Conservation (phyloP, 2,113 vertebrate genomes). For the Takifugu bimaculatus region DNA sequence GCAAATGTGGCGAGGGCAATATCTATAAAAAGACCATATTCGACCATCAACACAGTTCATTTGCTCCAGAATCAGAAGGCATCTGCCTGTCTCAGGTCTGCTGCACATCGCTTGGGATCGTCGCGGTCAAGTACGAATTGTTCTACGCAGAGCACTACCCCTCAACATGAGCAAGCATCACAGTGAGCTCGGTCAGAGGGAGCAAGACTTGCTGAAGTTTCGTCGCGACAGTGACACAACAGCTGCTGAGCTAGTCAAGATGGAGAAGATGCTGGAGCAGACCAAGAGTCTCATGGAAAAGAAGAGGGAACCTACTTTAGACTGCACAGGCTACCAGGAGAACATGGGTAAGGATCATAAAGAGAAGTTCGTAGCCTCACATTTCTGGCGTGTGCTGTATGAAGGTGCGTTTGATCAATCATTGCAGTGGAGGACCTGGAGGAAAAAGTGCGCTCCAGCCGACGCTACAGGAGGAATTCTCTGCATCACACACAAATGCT, state of each 20-base stretch:
- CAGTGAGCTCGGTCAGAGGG: slow-evolving; percentile 74
- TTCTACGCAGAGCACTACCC: slow-evolving; percentile 51
- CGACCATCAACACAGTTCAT: slow-evolving; percentile 12
- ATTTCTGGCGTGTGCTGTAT: not conserved
- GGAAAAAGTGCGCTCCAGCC: slow-evolving; percentile 82
- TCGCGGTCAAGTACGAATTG: no score
- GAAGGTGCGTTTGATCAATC: not conserved
- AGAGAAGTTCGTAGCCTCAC: not conserved
- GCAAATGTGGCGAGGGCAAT: slow-evolving; percentile 31
- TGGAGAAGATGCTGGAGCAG: slow-evolving; percentile 84
- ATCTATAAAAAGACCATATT: slow-evolving; percentile 57
- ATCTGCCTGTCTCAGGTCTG: slow-evolving; percentile 9
- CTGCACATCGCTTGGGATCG: no score
- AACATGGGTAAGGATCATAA: slow-evolving; percentile 66
- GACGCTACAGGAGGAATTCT: slow-evolving; percentile 78
- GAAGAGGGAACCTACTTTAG: slow-evolving; percentile 75
- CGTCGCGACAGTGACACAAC: slow-evolving; percentile 81
- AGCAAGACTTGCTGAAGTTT: slow-evolving; percentile 75
- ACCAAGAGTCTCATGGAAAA: slow-evolving; percentile 81
- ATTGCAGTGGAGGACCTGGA: slow-evolving; percentile 82
- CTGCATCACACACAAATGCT: slow-evolving; percentile 82
- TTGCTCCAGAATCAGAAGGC: slow-evolving; percentile 14
- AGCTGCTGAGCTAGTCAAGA: slow-evolving; percentile 76
- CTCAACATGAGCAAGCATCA: slow-evolving; percentile 75
- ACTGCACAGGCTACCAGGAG: slow-evolving; percentile 51